phyloP scores from a whole-genome alignment of 1,140 invertebrate species.

The Metopolophium dirhodum region DNA sequence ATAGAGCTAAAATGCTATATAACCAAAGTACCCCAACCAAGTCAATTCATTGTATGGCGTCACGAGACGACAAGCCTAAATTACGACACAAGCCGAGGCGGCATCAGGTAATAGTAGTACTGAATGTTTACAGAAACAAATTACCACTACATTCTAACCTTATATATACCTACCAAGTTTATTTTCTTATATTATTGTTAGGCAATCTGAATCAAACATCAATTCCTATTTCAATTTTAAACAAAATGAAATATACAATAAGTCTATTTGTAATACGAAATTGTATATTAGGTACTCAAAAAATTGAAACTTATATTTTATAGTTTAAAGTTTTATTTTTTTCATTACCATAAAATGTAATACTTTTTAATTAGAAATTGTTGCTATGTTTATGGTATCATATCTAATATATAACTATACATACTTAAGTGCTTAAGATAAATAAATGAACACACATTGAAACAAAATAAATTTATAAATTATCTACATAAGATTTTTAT shows the following conservation, averaged over 20 bases:
- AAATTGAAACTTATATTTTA: too few species aligned
- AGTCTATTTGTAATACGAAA: background rate
- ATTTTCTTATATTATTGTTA: background rate
- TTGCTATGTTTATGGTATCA: background rate
- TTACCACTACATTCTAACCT: background rate
- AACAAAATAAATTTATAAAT: background rate
- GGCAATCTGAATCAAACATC: background rate
- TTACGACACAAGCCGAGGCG: constrained; percentile 82
- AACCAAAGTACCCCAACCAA: constrained; percentile 77
- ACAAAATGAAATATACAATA: constrained; percentile 8
- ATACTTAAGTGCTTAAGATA: background rate
- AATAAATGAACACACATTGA: background rate
- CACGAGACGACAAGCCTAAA: constrained; percentile 80
- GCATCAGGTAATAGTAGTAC: constrained; percentile 78
- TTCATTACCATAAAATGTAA: background rate
- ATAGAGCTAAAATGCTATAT: constrained; percentile 85
- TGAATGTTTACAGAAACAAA: constrained; percentile 32
- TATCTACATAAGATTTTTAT: too few species aligned
- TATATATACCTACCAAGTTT: background rate
- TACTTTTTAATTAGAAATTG: background rate
- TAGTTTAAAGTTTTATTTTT: too few species aligned
- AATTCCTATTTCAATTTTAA: background rate
- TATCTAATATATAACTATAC: background rate
- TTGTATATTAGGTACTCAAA: background rate
- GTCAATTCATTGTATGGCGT: constrained; percentile 80